Evolutionary conservation across 2,113 vertebrate species (phyloP).

Genomic region (Pimephales promelas): DNA sequence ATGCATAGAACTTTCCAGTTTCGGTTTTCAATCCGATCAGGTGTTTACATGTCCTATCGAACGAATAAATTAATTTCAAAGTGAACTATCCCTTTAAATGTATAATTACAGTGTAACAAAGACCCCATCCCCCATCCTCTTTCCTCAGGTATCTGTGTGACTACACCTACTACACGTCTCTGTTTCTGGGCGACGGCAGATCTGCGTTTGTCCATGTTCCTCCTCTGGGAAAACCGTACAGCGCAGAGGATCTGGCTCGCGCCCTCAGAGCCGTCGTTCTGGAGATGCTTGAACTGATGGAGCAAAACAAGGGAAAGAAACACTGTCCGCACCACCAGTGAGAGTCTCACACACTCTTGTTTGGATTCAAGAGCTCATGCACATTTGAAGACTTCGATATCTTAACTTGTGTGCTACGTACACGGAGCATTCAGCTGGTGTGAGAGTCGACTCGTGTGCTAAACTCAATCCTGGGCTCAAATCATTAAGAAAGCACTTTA

Average conservation of each 20-base stretch:
- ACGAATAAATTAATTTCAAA: no score
- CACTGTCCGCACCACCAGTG: conserved; percentile 79
- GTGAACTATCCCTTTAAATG: no score
- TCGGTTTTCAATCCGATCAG: no score
- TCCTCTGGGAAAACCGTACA: conserved; percentile 87
- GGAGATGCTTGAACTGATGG: conserved; percentile 83
- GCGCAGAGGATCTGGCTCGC: conserved; percentile 81
- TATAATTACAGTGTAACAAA: no score
- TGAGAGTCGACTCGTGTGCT: not conserved
- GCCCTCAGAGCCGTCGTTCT: conserved; percentile 82
- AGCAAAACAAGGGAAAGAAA: conserved; percentile 75
- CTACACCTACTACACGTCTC: conserved; percentile 92
- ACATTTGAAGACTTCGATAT: not conserved
- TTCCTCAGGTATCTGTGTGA: conserved; percentile 89
- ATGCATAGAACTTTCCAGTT: no score
- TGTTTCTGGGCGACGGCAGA: conserved; percentile 82
- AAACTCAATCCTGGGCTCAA: not conserved
- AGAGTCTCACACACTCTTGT: conserved; percentile 53
- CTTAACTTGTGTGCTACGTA: not conserved
- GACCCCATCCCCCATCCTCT: no score
- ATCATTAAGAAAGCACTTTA: conserved; percentile 25
- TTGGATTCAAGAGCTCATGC: not conserved
- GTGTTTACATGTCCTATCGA: no score
- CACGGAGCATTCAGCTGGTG: not conserved
- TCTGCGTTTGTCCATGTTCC: conserved; percentile 91